These are phyloP conservation scores for Noctua pronuba DNA, from an alignment of 2,888 invertebrate species.

Conservation along the genomic window DNA sequence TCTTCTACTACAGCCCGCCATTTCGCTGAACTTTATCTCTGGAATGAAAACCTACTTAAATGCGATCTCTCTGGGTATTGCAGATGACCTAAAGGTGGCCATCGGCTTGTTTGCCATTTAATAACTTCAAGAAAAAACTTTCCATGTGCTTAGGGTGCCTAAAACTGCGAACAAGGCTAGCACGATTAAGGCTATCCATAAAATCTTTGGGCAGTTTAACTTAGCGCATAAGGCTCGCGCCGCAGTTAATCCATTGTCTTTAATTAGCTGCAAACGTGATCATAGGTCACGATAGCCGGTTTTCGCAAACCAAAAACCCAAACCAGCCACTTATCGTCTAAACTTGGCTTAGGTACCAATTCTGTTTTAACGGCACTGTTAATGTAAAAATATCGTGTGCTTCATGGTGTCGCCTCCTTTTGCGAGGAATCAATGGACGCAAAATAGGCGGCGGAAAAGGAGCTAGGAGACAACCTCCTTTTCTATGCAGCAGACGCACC, in stretches of 20 bases:
- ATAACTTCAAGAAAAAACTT: neutral
- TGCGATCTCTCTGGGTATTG: neutral
- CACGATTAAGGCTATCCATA: neutral
- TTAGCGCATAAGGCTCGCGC: neutral
- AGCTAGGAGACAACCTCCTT: neutral
- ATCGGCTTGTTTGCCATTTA: too few relatives aligned
- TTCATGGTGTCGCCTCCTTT: neutral
- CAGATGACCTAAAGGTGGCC: neutral
- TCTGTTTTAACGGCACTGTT: neutral
- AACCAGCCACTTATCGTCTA: neutral
- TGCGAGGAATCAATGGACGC: neutral
- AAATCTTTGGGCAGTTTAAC: neutral
- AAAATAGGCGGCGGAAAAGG: neutral
- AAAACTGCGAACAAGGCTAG: neutral
- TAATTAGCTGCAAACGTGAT: neutral
- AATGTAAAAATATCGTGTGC: neutral
- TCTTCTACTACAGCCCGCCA: neutral
- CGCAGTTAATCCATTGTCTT: conserved; percentile 7
- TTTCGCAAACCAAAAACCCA: neutral
- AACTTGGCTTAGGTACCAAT: neutral
- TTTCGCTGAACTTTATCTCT: neutral
- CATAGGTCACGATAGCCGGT: neutral
- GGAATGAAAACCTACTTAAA: neutral
- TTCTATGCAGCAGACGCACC: neutral
- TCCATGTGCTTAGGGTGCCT: neutral